A percentile compares a stretch with the other conserved stretches of the same genome.
Conservation (phyloP, 2,113 vertebrate species). For the Menidia beryllina region DNA sequence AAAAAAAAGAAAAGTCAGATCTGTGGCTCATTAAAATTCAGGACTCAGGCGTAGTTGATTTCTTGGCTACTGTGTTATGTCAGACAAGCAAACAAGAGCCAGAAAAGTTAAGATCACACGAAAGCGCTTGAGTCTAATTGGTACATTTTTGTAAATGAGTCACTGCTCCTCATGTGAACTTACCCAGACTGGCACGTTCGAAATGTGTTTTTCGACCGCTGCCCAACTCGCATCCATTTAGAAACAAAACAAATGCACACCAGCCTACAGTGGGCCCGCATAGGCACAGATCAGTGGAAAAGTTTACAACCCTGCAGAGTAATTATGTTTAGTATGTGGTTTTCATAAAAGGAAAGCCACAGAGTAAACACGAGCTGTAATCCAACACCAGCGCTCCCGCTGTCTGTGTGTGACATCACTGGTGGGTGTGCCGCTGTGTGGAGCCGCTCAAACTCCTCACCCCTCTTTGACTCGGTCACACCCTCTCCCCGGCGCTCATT, state of each 20-base stretch:
- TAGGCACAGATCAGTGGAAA: slow-evolving; percentile 61
- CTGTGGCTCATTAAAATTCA: slow-evolving; percentile 5
- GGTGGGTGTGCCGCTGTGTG: slow-evolving; percentile 35
- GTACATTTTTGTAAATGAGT: slow-evolving; percentile 23
- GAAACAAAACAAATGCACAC: slow-evolving; percentile 38
- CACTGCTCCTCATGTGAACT: slow-evolving; percentile 10
- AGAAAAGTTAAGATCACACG: slow-evolving; percentile 28
- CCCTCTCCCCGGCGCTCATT: slow-evolving; percentile 45
- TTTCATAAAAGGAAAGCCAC: slow-evolving; percentile 66
- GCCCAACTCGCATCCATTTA: slow-evolving; percentile 47
- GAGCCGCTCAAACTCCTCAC: slow-evolving; percentile 69
- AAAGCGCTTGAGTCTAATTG: slow-evolving; percentile 29
- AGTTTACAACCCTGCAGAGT: slow-evolving; percentile 54
- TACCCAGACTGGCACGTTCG: slow-evolving; percentile 30
- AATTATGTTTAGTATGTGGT: slow-evolving; percentile 69
- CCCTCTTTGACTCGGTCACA: slow-evolving; percentile 65
- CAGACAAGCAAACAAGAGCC: slow-evolving; percentile 2
- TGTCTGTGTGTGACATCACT: slow-evolving; percentile 65
- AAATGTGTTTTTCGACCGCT: slow-evolving; percentile 35
- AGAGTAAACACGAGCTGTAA: slow-evolving; percentile 64
- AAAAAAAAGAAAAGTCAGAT: slow-evolving; percentile 20
- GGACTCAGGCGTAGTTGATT: neutral
- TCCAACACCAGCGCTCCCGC: slow-evolving; percentile 54
- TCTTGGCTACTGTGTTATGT: slow-evolving; percentile 7
- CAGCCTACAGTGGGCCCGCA: slow-evolving; percentile 19